Conservation (phyloP, 2,797 vertebrate species). For the Ataeniobius toweri region DNA sequence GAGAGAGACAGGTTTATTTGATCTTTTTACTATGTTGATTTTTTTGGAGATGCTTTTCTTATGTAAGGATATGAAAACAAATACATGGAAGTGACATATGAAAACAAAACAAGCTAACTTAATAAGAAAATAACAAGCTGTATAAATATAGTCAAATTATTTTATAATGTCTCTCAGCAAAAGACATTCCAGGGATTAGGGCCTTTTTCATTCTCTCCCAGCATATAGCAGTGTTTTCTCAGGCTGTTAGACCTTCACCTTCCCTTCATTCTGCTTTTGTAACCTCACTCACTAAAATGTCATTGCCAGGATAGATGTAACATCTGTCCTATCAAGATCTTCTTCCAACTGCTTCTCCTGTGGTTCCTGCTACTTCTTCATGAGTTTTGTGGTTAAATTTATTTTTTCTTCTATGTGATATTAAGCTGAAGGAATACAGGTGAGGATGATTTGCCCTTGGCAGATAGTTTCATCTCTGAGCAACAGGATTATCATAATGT, state of each 20-base stretch:
- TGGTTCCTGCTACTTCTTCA: background rate
- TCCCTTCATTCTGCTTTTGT: background rate
- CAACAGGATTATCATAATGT: too few relatives aligned
- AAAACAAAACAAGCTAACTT: background rate
- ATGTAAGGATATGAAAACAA: background rate
- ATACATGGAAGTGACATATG: background rate
- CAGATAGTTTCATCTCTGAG: too few relatives aligned
- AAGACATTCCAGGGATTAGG: background rate
- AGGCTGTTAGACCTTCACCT: slow-evolving; percentile 15
- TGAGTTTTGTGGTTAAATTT: background rate
- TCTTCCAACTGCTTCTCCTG: background rate
- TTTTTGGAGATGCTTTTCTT: background rate
- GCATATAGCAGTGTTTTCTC: background rate
- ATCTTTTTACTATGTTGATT: background rate
- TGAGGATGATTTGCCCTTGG: too few relatives aligned
- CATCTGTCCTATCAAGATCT: background rate
- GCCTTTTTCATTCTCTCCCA: background rate
- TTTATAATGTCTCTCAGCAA: background rate
- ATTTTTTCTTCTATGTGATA: background rate
- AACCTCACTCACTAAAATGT: background rate
- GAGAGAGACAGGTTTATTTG: background rate
- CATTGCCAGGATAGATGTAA: background rate
- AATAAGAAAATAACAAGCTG: background rate
- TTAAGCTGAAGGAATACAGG: background rate
- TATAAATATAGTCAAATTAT: background rate